phyloP scores from a whole-genome alignment of 2,797 vertebrate genomes.

The Monodelphis domestica region DNA sequence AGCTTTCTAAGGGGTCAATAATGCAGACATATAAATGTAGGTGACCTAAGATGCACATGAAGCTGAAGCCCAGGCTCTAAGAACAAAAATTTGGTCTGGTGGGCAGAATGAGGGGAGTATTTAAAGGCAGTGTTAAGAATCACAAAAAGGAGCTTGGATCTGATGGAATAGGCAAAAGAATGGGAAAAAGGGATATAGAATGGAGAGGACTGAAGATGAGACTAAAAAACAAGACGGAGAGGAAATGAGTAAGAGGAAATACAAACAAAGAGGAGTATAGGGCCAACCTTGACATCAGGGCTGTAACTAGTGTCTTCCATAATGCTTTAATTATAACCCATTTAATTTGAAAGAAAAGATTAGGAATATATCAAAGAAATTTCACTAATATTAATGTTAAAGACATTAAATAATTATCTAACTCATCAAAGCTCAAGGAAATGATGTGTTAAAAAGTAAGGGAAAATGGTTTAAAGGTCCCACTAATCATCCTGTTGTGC shows the following conservation, averaged over 20 bases:
- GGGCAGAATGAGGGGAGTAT: neutral
- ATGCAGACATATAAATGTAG: neutral
- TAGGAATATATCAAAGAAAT: constrained; percentile 2
- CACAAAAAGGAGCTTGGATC: neutral
- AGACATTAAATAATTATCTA: neutral
- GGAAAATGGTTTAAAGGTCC: neutral
- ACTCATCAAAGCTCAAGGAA: neutral
- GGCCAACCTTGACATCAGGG: neutral
- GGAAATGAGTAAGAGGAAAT: neutral
- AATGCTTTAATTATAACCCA: neutral
- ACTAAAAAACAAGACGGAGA: neutral
- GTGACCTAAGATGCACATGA: neutral
- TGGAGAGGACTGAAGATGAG: neutral
- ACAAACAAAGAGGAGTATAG: neutral
- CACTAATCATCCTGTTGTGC: neutral
- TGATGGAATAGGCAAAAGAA: neutral
- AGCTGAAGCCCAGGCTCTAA: neutral
- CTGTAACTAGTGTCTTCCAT: neutral
- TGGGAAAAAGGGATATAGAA: neutral
- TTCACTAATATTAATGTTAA: neutral
- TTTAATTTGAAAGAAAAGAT: constrained; percentile 7
- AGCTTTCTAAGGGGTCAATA: neutral
- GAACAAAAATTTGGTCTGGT: neutral
- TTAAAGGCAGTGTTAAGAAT: neutral
- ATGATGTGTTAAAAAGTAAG: neutral